These are phyloP conservation scores for Rotaria sp. DNA, from an alignment of 2,888 invertebrate species.

Conservation along the genomic window DNA sequence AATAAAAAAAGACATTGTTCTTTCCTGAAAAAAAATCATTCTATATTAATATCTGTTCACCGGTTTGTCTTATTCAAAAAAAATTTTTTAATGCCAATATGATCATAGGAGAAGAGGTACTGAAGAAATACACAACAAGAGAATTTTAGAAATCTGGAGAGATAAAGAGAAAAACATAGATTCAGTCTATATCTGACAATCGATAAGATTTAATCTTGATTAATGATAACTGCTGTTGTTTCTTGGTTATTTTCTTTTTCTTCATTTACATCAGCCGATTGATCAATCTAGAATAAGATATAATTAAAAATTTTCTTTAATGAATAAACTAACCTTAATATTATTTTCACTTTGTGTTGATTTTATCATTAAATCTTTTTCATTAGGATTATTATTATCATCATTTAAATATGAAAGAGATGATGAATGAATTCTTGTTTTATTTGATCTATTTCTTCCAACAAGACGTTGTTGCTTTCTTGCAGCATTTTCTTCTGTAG, in stretches of 20 bases:
- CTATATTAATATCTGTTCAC: too few relatives aligned
- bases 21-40: too few relatives aligned
- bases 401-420: not conserved
- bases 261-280: not conserved
- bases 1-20: too few relatives aligned
- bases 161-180: not conserved
- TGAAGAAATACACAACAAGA: too few relatives aligned
- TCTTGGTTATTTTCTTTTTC: slow-evolving; percentile 5
- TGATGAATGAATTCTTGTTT: not conserved
- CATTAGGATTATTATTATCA: not conserved
- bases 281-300: not conserved
- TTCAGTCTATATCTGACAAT: not conserved
- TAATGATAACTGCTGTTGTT: not conserved
- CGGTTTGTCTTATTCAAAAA: too few relatives aligned
- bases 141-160: too few relatives aligned
- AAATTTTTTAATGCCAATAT: too few relatives aligned
- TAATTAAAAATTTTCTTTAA: not conserved
- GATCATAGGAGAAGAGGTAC: too few relatives aligned
- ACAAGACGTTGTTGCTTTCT: slow-evolving; percentile 21
- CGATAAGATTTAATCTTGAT: not conserved
- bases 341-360: not conserved
- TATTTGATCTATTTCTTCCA: not conserved
- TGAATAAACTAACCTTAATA: not conserved
- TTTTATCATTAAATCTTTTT: not conserved
- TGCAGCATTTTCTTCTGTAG: not conserved